Evolutionary conservation across 2,888 invertebrate genomes (phyloP).

Genomic region (Conus canariensis): DNA sequence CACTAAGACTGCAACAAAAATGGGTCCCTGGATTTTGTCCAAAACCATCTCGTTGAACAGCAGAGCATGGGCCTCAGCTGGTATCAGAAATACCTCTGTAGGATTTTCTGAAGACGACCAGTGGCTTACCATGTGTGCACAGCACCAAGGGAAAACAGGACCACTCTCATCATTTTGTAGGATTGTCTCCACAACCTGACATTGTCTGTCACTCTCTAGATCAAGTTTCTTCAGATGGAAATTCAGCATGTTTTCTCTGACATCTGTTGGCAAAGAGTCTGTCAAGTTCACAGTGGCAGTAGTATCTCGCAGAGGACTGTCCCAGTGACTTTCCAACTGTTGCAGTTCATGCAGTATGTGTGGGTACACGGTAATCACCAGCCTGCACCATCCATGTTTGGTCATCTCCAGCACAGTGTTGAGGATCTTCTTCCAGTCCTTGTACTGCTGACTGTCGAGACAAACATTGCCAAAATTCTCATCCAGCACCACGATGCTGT

Average conservation of each 20-base stretch:
- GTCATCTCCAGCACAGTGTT: background rate
- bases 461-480: background rate
- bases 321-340: background rate
- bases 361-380: slow-evolving; percentile 1
- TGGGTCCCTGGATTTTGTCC: background rate
- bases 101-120: background rate
- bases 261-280: background rate
- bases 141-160: slow-evolving; percentile 21
- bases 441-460: background rate
- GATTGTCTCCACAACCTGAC: background rate
- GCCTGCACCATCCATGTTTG: background rate
- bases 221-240: slow-evolving; percentile 11
- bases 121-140: background rate
- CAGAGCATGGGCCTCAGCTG: slow-evolving; percentile 22
- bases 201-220: background rate
- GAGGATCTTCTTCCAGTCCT: background rate
- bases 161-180: background rate
- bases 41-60: slow-evolving; percentile 18
- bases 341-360: background rate
- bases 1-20: slow-evolving; percentile 7
- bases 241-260: background rate
- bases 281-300: background rate
- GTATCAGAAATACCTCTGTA: background rate
- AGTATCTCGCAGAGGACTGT: background rate
- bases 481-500: background rate